These are phyloP conservation scores for Hyles lineata DNA, from an alignment of 2,888 invertebrate species.

Conservation along the genomic window DNA sequence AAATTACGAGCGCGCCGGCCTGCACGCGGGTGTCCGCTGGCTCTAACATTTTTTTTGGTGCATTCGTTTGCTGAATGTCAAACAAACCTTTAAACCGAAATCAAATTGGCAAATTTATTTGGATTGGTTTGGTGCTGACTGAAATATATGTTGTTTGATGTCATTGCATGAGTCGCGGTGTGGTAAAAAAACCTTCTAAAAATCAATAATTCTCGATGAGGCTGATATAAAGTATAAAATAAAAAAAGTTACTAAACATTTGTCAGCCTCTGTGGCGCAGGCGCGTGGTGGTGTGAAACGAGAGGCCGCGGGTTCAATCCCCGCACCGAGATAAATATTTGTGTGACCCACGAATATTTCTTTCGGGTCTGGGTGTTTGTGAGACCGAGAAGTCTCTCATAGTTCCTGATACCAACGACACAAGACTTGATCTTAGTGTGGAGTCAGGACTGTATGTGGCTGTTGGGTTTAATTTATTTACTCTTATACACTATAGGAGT, in stretches of 20 bases:
- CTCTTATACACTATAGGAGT: no score
- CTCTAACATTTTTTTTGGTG: constrained; percentile 57
- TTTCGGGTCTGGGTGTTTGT: no score
- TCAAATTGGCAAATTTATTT: constrained; percentile 66
- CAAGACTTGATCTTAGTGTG: no score
- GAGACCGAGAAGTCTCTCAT: no score
- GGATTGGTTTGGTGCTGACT: not conserved
- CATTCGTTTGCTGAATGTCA: constrained; percentile 74
- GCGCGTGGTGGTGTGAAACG: no score
- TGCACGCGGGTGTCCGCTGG: constrained; percentile 48
- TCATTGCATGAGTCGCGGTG: not conserved
- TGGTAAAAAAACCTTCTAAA: not conserved
- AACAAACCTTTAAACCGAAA: constrained; percentile 76
- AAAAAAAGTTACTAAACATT: not conserved
- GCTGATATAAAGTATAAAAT: not conserved
- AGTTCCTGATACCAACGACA: no score
- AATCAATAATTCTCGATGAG: not conserved
- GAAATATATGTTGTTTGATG: constrained; percentile 10
- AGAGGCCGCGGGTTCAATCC: no score
- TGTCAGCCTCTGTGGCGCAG: no score
- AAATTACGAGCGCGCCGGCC: constrained; percentile 69
- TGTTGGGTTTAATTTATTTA: not conserved
- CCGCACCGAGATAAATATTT: no score
- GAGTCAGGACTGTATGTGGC: no score
- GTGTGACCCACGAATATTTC: no score